Conservation (phyloP, 23 tunicate species). For the Clavelina lepadiformis region DNA sequence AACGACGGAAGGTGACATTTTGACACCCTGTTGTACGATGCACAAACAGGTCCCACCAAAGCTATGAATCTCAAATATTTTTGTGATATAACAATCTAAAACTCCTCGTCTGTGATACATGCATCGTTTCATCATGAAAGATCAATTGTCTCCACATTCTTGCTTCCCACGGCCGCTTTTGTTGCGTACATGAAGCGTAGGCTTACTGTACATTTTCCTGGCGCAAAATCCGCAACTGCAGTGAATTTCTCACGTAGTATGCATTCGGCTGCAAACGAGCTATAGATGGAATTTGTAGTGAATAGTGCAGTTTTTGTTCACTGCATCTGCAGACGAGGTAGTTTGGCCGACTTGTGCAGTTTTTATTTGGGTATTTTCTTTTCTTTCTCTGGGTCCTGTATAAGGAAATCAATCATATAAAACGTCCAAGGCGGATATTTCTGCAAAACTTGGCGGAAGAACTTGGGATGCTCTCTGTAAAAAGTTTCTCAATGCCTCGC, state of each 20-base stretch:
- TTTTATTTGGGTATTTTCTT: no score
- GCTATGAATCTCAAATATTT: not conserved
- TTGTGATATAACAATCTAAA: not conserved
- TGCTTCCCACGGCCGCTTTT: no score
- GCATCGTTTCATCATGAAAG: not conserved
- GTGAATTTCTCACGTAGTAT: no score
- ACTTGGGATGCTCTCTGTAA: slow-evolving; percentile 2
- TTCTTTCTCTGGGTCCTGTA: slow-evolving; percentile 8
- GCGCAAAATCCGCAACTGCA: no score
- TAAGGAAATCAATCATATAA: slow-evolving; percentile 14
- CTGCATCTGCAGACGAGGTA: no score
- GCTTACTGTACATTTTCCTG: not conserved
- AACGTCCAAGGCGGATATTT: slow-evolving; percentile 7
- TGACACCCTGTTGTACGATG: not conserved
- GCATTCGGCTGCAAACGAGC: no score
- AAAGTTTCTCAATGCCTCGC: not conserved
- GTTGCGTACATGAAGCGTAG: not conserved
- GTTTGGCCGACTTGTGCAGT: no score
- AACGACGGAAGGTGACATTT: not conserved
- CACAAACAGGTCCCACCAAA: no score
- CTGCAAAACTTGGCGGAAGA: slow-evolving; percentile 21
- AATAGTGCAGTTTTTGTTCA: no score
- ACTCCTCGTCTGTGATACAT: not conserved
- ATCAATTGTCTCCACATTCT: not conserved
- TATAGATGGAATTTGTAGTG: no score